Evolutionary conservation across 2,888 invertebrate species (phyloP), one percentile per base, ranked within the genome.

Genomic region (Colostygia pectinataria): DNA sequence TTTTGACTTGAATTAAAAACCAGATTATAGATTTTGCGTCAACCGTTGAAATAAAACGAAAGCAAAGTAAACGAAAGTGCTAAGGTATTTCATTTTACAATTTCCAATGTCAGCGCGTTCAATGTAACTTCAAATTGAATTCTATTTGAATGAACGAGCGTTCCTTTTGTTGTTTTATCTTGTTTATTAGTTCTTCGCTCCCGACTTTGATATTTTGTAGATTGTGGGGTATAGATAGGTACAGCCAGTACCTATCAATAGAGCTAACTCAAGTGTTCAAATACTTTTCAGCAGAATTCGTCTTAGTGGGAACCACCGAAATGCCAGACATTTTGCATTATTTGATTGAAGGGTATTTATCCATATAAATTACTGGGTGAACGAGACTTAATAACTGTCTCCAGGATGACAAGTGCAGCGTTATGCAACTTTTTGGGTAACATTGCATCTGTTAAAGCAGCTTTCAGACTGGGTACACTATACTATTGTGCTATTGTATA

Each of bases 51-150:
- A 8, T 23, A 20, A 20, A 32, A 32, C 1, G n/a, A 18, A 15
- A 18, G 9, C 32, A n/a, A 31, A 20, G 31, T 37, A 13, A 46
- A 33, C 10, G 33, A 32, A n/a, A 13, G 39, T 33, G 20, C 15
- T 12, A 10, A 27, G 13, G 33, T 20, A 23, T 24, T 43, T 34
- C 20, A 40, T 51, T 38, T 46, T 18, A 49, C 33, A 43, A 43
- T 28, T 36, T 9, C 34, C 32, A 37, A 18, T 32, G 31, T 41
- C 46, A 52, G 42, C 50, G 18, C 28, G 25, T 49, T 41, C 51
- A 48, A 54, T 57, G 48, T 28, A 39, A 40, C 46, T 46, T 54
- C 33, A 46, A 54, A 57, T 54, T 49, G 45, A 46, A 54, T 57
- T 57, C 46, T 32, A 43, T 51, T 52, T 42, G 40, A 38, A 46